Percentiles rank a stretch among this genome's conserved stretches.
Conservation (phyloP, 2,888 invertebrate genomes). For the Plebejus anna region DNA sequence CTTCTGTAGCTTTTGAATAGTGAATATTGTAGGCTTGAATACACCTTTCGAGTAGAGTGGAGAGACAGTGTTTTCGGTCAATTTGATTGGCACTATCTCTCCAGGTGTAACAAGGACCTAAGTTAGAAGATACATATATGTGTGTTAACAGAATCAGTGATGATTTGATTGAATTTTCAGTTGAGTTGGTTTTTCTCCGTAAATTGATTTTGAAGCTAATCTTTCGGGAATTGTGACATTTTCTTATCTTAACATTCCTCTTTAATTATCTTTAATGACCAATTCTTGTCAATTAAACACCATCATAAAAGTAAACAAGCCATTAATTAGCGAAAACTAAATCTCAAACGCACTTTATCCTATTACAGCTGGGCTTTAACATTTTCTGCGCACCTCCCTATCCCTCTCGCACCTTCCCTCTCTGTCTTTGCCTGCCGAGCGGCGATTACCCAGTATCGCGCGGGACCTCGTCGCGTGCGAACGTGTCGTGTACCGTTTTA, state of each 20-base stretch:
- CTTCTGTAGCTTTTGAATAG: neutral
- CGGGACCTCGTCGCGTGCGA: conserved; percentile 54
- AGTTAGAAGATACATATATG: too few relatives aligned
- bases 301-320: conserved; percentile 39
- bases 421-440: conserved; percentile 51
- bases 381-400: conserved; percentile 75
- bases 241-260: neutral
- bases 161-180: too few relatives aligned
- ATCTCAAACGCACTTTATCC: conserved; percentile 65
- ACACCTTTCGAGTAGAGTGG: too few relatives aligned
- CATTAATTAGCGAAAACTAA: conserved; percentile 44
- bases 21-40: too few relatives aligned
- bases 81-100: too few relatives aligned
- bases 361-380: conserved; percentile 71
- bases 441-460: conserved; percentile 63
- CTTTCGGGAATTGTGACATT: too few relatives aligned
- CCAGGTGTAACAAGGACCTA: too few relatives aligned
- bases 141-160: too few relatives aligned
- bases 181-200: too few relatives aligned
- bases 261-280: neutral
- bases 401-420: conserved; percentile 49
- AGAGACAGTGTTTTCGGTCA: too few relatives aligned
- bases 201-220: too few relatives aligned
- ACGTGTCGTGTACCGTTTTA: conserved; percentile 46
- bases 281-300: conserved; percentile 25